These are phyloP conservation scores for Acleris emargana DNA, from an alignment of 2,888 invertebrate species.

Conservation along the genomic window DNA sequence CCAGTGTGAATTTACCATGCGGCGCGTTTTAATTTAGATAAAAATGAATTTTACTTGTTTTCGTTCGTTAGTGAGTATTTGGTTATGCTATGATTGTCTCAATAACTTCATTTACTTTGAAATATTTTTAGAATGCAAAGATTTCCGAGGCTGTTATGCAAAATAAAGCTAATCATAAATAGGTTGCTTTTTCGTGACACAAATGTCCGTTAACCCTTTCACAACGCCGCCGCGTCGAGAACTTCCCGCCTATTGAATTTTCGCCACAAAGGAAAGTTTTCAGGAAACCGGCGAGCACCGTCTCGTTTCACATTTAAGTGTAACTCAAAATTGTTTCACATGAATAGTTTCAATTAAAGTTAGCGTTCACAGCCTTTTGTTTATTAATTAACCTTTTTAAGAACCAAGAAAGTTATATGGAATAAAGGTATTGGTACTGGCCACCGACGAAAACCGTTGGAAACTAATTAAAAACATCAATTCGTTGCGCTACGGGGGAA, in stretches of 20 bases:
- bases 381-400: slow-evolving; percentile 30
- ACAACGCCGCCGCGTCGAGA: slow-evolving; percentile 58
- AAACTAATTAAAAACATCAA: slow-evolving; percentile 84
- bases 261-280: slow-evolving; percentile 76
- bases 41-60: not conserved
- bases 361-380: slow-evolving; percentile 40
- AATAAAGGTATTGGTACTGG: slow-evolving; percentile 61
- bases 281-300: slow-evolving; percentile 70
- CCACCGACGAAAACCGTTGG: slow-evolving; percentile 77
- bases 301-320: slow-evolving; percentile 67
- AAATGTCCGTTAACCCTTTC: slow-evolving; percentile 55
- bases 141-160: not conserved
- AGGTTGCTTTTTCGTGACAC: slow-evolving; percentile 20
- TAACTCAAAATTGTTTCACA: slow-evolving; percentile 66
- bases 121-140: not conserved
- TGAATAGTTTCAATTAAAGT: slow-evolving; percentile 64
- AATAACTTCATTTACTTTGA: too few species aligned
- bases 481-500: slow-evolving; percentile 76
- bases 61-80: too few species aligned
- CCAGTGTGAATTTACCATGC: not conserved
- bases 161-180: slow-evolving; percentile 21
- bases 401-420: slow-evolving; percentile 41
- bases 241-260: slow-evolving; percentile 76
- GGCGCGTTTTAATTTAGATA: not conserved
- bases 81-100: too few species aligned